Conservation (phyloP, 2,797 vertebrate genomes). For the Okamejei kenojei region DNA sequence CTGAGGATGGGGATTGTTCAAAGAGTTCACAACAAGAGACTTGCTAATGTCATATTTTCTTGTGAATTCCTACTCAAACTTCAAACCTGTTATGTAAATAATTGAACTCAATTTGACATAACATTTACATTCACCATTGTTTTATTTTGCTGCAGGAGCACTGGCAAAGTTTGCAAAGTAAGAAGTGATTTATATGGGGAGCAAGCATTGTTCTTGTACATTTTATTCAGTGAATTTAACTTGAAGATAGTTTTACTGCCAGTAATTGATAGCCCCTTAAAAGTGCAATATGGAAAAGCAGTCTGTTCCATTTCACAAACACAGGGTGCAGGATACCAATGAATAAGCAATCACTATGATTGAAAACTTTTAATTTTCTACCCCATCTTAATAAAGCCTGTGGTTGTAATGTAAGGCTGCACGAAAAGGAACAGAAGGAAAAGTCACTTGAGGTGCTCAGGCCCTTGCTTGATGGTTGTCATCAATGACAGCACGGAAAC, state of each 20-base stretch:
- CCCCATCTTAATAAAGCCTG: not conserved
- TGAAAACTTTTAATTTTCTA: not conserved
- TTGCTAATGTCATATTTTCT: not conserved
- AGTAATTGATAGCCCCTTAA: not conserved
- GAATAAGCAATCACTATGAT: not conserved
- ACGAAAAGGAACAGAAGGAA: not conserved
- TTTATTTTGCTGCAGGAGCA: not conserved
- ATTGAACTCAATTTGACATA: slow-evolving; percentile 18
- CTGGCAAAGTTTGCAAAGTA: too few relatives aligned
- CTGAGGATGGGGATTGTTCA: not conserved
- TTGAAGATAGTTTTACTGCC: not conserved
- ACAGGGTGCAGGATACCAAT: not conserved
- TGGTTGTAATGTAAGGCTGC: not conserved
- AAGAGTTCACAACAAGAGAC: not conserved
- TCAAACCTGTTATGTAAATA: not conserved
- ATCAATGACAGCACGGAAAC: too few relatives aligned
- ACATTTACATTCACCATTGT: not conserved
- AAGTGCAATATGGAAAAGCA: not conserved
- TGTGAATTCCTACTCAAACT: not conserved
- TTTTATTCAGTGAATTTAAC: not conserved
- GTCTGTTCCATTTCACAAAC: not conserved
- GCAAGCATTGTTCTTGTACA: too few relatives aligned
- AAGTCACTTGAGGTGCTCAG: not conserved
- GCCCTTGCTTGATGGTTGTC: not conserved
- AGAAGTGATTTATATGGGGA: not conserved